phyloP scores from a whole-genome alignment of 2,113 vertebrate genomes.

The Oophaga pumilio region DNA sequence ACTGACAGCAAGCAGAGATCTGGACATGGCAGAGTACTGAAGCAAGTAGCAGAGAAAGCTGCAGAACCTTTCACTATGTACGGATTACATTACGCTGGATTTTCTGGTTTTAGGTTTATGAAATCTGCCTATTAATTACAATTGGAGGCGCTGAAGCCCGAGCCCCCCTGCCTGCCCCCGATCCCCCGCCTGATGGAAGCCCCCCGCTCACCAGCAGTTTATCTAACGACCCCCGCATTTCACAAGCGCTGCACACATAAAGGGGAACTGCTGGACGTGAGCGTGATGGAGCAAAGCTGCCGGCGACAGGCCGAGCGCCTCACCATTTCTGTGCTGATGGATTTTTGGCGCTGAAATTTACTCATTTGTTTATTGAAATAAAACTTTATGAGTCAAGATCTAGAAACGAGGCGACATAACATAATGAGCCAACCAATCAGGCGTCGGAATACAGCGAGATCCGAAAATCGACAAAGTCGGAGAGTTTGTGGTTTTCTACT shows the following conservation, averaged over 20 bases:
- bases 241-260: neutral
- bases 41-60: no score
- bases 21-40: no score
- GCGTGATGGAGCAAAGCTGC: neutral
- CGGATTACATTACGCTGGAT: no score
- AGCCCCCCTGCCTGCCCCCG: neutral
- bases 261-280: neutral
- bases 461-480: no score
- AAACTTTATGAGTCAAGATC: neutral
- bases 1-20: no score
- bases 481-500: no score
- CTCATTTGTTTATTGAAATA: neutral
- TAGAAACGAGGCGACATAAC: neutral
- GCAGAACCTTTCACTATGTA: no score
- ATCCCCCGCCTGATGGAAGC: neutral
- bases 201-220: neutral
- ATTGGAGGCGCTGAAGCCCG: neutral
- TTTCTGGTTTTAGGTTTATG: neutral
- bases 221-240: conserved; percentile 2
- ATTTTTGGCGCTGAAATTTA: neutral
- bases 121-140: neutral
- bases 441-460: no score
- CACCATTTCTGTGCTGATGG: neutral
- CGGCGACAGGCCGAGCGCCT: neutral
- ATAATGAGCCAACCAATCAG: no score